These are phyloP conservation scores for Aspidoscelis tigris DNA, from an alignment of 2,113 vertebrate species.

Conservation along the genomic window DNA sequence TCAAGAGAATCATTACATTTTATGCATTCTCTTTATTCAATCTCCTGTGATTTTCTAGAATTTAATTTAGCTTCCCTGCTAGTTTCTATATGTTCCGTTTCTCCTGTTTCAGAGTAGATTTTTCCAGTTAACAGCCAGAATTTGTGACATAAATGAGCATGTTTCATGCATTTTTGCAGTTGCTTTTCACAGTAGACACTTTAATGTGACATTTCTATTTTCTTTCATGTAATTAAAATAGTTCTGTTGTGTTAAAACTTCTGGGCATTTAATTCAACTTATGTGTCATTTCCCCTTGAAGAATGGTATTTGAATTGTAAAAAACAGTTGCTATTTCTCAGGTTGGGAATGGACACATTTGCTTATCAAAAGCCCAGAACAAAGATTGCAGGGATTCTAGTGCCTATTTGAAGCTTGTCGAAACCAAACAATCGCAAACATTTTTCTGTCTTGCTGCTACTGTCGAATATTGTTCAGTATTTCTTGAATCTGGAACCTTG, in stretches of 20 bases:
- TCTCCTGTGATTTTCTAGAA: not conserved
- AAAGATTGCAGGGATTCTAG: constrained; percentile 82
- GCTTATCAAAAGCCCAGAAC: constrained; percentile 68
- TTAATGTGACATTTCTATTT: constrained; percentile 56
- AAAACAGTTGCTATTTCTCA: constrained; percentile 71
- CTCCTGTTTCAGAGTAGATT: not conserved
- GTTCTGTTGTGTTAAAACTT: constrained; percentile 61
- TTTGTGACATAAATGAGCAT: not conserved
- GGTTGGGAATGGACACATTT: constrained; percentile 62
- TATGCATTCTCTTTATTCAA: no score
- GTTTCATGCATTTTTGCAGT: constrained; percentile 43
- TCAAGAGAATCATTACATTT: not conserved
- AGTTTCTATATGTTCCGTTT: not conserved
- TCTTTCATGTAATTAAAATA: constrained; percentile 67
- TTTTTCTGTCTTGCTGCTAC: constrained; percentile 59
- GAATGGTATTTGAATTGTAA: constrained; percentile 65
- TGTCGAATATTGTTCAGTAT: constrained; percentile 81
- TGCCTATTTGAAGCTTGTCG: constrained; percentile 78
- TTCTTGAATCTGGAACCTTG: constrained; percentile 82
- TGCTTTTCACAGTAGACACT: constrained; percentile 45
- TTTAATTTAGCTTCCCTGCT: not conserved
- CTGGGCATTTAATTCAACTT: constrained; percentile 68
- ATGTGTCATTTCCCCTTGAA: constrained; percentile 65
- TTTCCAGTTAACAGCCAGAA: not conserved
- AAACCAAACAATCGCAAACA: constrained; percentile 78